Conservation (phyloP, 1,140 invertebrate species). For the Trichonephila clavata region DNA sequence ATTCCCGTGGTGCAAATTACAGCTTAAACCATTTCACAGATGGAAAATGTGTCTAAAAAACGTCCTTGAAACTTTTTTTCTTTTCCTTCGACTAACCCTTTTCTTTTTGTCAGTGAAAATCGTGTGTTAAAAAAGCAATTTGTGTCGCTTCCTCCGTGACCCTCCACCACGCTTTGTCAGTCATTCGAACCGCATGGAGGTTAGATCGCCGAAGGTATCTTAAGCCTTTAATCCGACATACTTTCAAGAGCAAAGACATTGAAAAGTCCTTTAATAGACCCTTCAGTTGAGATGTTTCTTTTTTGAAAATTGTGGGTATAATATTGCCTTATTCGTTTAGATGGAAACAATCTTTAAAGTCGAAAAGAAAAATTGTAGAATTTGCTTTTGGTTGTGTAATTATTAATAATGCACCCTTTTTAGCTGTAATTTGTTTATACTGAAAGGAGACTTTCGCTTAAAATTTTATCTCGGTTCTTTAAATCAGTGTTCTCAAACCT, state of each 20-base stretch:
- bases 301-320: neutral
- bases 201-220: neutral
- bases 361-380: no score
- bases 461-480: no score
- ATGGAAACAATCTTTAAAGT: neutral
- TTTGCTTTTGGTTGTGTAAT: no score
- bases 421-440: no score
- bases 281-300: neutral
- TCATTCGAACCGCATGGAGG: constrained; percentile 34
- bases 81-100: neutral
- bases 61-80: constrained; percentile 44
- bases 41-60: constrained; percentile 20
- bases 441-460: no score
- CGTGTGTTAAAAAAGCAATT: constrained; percentile 32
- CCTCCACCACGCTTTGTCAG: constrained; percentile 56
- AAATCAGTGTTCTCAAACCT: no score
- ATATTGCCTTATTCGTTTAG: neutral
- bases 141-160: constrained; percentile 51
- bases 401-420: no score
- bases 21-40: neutral
- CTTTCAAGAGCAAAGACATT: neutral
- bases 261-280: neutral
- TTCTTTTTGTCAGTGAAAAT: constrained; percentile 33
- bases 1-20: neutral
- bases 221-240: neutral